Conservation (phyloP, 2,888 invertebrate genomes). For the Linyphia triangularis region DNA sequence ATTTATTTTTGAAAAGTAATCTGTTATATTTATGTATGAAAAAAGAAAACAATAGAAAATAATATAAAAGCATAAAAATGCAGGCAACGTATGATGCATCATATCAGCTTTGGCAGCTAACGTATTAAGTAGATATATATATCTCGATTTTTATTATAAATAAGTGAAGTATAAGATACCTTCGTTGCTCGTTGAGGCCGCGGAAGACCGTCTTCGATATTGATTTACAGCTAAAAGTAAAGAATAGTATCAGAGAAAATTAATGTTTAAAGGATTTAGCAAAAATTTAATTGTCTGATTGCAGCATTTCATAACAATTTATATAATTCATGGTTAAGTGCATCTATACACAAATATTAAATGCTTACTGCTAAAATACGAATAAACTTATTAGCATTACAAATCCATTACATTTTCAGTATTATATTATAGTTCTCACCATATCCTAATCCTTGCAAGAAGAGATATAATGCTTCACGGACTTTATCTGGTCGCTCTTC, state of each 20-base stretch:
- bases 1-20: too few relatives aligned
- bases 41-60: background rate
- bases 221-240: constrained; percentile 67
- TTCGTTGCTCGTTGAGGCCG: constrained; percentile 71
- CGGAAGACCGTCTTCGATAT: constrained; percentile 73
- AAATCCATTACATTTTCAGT: background rate
- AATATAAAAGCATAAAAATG: too few relatives aligned
- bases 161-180: constrained; percentile 38
- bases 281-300: too few relatives aligned
- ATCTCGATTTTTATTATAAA: background rate
- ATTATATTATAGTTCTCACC: constrained; percentile 88
- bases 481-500: constrained; percentile 98
- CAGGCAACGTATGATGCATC: too few relatives aligned
- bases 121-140: background rate
- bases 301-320: too few relatives aligned
- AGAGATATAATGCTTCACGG: constrained; percentile 96
- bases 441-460: constrained; percentile 98
- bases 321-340: too few relatives aligned
- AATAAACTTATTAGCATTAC: too few relatives aligned
- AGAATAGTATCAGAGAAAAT: background rate
- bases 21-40: background rate
- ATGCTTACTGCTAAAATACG: too few relatives aligned
- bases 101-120: background rate
- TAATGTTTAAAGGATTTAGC: too few relatives aligned
- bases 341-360: too few relatives aligned